Evolutionary conservation across 2,113 vertebrate species (phyloP), one percentile per base, ranked within the genome.

Genomic region (Eulacestoma nigropectus): DNA sequence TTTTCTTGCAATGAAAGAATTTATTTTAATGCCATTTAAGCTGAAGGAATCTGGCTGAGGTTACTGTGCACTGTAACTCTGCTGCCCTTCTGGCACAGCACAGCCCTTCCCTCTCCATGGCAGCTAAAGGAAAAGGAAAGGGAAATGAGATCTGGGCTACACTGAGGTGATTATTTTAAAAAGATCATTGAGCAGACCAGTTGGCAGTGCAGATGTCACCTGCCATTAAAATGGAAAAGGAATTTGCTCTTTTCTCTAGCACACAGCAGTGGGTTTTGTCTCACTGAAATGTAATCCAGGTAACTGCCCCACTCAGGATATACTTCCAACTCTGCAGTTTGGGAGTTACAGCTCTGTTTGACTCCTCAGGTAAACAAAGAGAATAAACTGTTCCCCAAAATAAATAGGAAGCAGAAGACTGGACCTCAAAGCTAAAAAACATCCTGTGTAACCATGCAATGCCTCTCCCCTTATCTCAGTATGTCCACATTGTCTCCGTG

Each of bases 11-110:
- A 20, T 29, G 42, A 85, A 94, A 86, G 16, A 72, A 69, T 85
- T 86, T 73, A 57, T 93, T 93, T 96, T 65, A 82, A 91, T 90
- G 59, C 16, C 30, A 21, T 63, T 90, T 91, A 83, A 83, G 50
- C 63, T 76, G 87, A 79, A 82, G 42, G 23, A 68, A 87, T 53
- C 57, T 87, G 47, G n/a, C 2, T 7, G 65, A 49, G 56, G 23
- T 72, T 93, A 29, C n/a, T 41, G 19, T 64, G 53, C 1, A 2
- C 74, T 52, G 35, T 75, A 85, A 86, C 80, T 64, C 49, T 56
- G 20, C 62, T 79, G 62, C 67, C 41, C 9, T 73, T 65, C 23
- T 0, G 0, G 53, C 1, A 1, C 23, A 42, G 37, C 26, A 73
- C 30, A 50, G 55, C 30, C 27, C 10, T 86, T 65, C 47, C 49